These are phyloP conservation scores for Narcine bancroftii DNA, from an alignment of 2,113 vertebrate species.

Conservation along the genomic window DNA sequence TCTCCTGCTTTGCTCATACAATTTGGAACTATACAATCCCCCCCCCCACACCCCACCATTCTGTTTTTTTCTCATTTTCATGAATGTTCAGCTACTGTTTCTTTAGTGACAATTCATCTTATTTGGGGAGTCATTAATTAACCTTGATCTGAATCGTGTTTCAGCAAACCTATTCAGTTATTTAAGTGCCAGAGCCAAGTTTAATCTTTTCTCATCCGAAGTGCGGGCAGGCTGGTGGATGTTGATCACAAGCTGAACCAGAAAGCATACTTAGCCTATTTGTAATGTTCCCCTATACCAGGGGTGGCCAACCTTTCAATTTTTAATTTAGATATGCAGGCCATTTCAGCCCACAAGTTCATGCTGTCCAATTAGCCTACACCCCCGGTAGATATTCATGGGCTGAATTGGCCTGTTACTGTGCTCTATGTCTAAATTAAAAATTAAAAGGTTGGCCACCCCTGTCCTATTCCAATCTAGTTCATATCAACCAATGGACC, in stretches of 20 bases:
- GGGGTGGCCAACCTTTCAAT: too few species aligned
- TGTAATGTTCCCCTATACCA: neutral
- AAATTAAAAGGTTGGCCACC: too few species aligned
- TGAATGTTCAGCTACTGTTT: neutral
- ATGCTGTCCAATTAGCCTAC: too few species aligned
- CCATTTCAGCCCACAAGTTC: too few species aligned
- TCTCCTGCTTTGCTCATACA: neutral
- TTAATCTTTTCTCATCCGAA: neutral
- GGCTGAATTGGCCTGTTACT: too few species aligned
- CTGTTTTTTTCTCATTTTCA: neutral
- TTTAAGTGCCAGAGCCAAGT: neutral
- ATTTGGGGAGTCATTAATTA: neutral
- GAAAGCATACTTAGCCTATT: neutral
- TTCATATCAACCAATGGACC: neutral
- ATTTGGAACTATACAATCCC: neutral
- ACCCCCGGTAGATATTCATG: too few species aligned
- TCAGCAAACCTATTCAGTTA: neutral
- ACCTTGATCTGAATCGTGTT: neutral
- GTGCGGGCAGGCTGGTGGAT: neutral
- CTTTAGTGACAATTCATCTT: neutral
- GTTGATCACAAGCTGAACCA: neutral
- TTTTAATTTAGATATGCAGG: too few species aligned
- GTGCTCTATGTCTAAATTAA: too few species aligned
- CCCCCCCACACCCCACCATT: too few species aligned
- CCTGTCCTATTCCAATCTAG: neutral